Evolutionary conservation across 2,888 invertebrate genomes (phyloP).

Genomic region (Tipula vernalis): DNA sequence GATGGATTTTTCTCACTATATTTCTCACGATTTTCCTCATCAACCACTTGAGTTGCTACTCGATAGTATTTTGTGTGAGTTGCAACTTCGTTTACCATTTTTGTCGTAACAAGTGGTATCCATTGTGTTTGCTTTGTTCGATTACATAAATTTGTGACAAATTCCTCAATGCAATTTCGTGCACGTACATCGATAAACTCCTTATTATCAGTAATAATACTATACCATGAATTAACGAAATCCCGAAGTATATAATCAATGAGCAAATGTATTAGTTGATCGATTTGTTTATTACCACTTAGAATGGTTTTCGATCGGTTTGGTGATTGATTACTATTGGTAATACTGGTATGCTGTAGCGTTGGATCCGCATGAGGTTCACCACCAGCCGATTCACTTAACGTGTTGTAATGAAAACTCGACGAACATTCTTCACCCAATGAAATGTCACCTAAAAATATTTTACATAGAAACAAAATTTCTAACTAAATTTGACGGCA

Average conservation of each 20-base stretch:
- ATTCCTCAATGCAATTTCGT: conserved; percentile 19
- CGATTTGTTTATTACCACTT: conserved; percentile 19
- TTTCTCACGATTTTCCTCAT: conserved; percentile 16
- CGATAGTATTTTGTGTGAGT: conserved; percentile 18
- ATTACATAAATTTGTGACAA: conserved; percentile 18
- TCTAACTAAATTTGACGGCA: neutral
- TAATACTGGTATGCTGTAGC: conserved; percentile 19
- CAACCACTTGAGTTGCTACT: conserved; percentile 17
- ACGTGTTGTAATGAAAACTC: neutral
- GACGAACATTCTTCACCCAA: conserved; percentile 14
- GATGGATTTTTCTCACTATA: conserved; percentile 22
- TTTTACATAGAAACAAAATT: neutral
- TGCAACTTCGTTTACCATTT: conserved; percentile 20
- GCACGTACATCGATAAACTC: conserved; percentile 20
- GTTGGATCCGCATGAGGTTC: conserved; percentile 19
- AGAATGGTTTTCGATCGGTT: conserved; percentile 21
- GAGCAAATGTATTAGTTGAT: conserved; percentile 19
- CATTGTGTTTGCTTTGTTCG: conserved; percentile 19
- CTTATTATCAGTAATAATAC: conserved; percentile 19
- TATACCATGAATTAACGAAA: conserved; percentile 21
- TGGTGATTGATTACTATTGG: conserved; percentile 24
- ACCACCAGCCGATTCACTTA: neutral
- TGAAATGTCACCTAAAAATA: conserved; percentile 14
- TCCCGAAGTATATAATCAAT: conserved; percentile 20
- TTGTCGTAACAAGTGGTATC: conserved; percentile 20